Evolutionary conservation across 2,797 vertebrate species (phyloP), one percentile per base, ranked within the genome.

Genomic region (Platyrinchus mystaceus): DNA sequence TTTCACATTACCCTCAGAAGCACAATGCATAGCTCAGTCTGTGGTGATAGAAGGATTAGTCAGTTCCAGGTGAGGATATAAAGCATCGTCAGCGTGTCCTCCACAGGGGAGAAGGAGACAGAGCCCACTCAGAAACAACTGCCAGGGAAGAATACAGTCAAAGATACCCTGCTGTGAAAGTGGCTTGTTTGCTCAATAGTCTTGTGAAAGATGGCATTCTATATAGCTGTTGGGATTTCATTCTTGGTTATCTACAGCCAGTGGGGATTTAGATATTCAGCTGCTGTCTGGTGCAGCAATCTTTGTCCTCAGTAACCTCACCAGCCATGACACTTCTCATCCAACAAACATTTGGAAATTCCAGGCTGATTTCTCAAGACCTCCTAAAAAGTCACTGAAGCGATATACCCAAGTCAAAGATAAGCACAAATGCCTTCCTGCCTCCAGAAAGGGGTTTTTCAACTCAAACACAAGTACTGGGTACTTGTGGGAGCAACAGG

Each of bases 341-440:
- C 46, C n/a, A 63, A 74, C 19, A 93, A 67, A 86, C 44, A 68
- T 55, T 91, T 83, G 66, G 71, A 87, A 95, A 89, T 92, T 84
- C 73, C 76, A 88, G 50, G 15, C 39, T 14, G 24, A 66, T 96
- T 96, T 94, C 93, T 92, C 82, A 94, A 95, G 84, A 85, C 67
- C 73, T 89, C 68, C 71, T 89, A 62, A 91, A 84, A 93, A 95
- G 59, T 59, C 47, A 86, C 73, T 93, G 73, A 93, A 93, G 66
- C 62, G 92, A 94, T 76, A 81, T 68, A 28, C 49, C 60, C 49
- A 34, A 86, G 59, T 60, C 70, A 73, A 62, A 92, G 88, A 89
- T 49, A 82, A 91, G 90, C 56, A 66, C 46, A 84, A 44, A 59
- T 21, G 21, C 44, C 76, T 95, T 93, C 68, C 79, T 87, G 66